Evolutionary conservation across 1,140 invertebrate genomes (phyloP), one percentile per base, ranked within the genome.

Genomic region (Orussus abietinus): DNA sequence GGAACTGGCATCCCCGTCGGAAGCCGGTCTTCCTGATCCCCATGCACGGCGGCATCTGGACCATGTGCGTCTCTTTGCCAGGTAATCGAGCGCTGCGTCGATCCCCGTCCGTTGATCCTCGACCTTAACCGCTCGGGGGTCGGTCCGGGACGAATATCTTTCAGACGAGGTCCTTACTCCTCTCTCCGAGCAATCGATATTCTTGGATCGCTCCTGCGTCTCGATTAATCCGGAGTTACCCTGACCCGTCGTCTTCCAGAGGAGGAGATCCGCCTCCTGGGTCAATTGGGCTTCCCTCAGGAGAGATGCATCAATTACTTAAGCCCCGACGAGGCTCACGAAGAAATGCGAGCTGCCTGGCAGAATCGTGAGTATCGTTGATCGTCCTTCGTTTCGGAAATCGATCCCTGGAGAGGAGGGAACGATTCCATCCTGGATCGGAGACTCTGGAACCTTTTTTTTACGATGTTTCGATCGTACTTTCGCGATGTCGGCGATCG

Each of bases 31-130:
- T 88, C 60, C 65, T 91, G 7, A 85, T 89, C 0, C 87, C 88
- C 1, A 87, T 90, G 82, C 84, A 90, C 47, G 87, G 87, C 2
- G 88, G 88, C 1, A 89, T 91, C 50, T 90, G 88, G 88, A 90
- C 85, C 0, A 76, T 90, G 56, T 91, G 88, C 62, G 81, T 88
- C 31, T 82, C 84, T 36, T 68, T 90, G 15, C 78, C 80, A 57
- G 82, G 85, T 86, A 70, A 72, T n/a, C n/a, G n/a, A n/a, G n/a
- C n/a, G n/a, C n/a, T n/a, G n/a, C n/a, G n/a, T n/a, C n/a, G n/a
- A n/a, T n/a, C n/a, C n/a, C n/a, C n/a, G n/a, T n/a, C n/a, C n/a
- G n/a, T n/a, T n/a, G n/a, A n/a, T n/a, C n/a, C n/a, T n/a, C n/a
- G n/a, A n/a, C n/a, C n/a, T n/a, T n/a, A n/a, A n/a, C n/a, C n/a